A percentile compares a stretch with the other conserved stretches of the same genome.
Evolutionary conservation across 1,140 invertebrate species (phyloP).

Genomic region (Drosophila albomicans): DNA sequence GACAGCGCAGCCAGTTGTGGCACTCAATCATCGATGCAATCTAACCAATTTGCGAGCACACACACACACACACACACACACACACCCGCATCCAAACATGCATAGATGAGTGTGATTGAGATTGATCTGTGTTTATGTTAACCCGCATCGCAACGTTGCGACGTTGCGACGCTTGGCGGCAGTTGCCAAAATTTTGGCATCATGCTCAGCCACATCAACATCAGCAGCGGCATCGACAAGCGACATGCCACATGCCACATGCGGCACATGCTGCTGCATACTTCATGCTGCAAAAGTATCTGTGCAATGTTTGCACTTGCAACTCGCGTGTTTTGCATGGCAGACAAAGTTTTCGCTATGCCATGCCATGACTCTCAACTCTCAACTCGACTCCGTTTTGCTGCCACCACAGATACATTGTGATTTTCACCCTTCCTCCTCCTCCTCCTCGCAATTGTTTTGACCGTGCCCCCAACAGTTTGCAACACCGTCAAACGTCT

Average conservation of each 20-base stretch:
- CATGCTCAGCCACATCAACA: slow-evolving; percentile 10
- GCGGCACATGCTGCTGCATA: slow-evolving; percentile 16
- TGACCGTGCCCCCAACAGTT: not conserved
- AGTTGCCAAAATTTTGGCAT: slow-evolving; percentile 22
- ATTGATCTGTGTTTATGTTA: slow-evolving; percentile 57
- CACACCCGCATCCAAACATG: slow-evolving; percentile 6
- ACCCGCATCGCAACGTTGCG: slow-evolving; percentile 20
- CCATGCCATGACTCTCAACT: not conserved
- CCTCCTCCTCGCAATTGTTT: too few species aligned
- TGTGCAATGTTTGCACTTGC: slow-evolving; percentile 42
- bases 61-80: slow-evolving; percentile 22
- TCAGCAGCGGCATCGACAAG: slow-evolving; percentile 10
- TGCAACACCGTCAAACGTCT: not conserved
- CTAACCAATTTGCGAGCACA: slow-evolving; percentile 36
- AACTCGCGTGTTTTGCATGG: slow-evolving; percentile 45
- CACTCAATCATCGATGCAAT: slow-evolving; percentile 44
- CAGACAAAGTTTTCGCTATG: slow-evolving; percentile 28
- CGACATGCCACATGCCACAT: slow-evolving; percentile 24
- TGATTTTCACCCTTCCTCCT: not conserved
- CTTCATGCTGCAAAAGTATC: slow-evolving; percentile 33
- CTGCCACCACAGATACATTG: slow-evolving; percentile 25
- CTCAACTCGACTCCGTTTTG: slow-evolving; percentile 14
- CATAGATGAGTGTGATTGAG: slow-evolving; percentile 34
- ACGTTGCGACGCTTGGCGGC: slow-evolving; percentile 1
- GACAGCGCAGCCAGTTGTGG: not conserved